Conservation (phyloP, 2,888 invertebrate species). For the Idaea biselata region DNA sequence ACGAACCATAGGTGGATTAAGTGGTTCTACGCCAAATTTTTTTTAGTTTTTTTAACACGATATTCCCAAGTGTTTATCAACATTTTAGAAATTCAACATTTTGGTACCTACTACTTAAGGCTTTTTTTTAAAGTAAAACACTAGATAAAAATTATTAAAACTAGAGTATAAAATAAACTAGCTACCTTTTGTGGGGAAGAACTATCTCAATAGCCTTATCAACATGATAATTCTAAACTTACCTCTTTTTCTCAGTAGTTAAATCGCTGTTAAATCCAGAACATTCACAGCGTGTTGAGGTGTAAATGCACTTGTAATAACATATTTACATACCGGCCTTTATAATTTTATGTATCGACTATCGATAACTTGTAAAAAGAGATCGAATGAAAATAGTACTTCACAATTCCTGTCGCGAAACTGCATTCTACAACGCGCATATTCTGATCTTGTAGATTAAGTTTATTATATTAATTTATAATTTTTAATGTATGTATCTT, state of each 20-base stretch:
- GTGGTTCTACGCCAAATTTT: too few species aligned
- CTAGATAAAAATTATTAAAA: too few species aligned
- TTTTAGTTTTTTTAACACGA: too few species aligned
- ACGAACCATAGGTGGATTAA: too few species aligned
- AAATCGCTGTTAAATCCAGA: constrained; percentile 6
- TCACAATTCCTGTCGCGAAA: constrained; percentile 25
- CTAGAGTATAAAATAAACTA: too few species aligned
- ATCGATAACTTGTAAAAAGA: constrained; percentile 21
- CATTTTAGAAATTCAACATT: too few species aligned
- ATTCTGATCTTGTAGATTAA: not conserved
- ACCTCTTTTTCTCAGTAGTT: not conserved
- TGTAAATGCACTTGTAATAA: constrained; percentile 39
- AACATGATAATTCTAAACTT: not conserved
- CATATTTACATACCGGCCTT: constrained; percentile 36
- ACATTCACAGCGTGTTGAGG: constrained; percentile 28
- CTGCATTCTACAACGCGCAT: constrained; percentile 4
- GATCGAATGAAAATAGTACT: constrained; percentile 23
- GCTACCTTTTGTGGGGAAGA: not conserved
- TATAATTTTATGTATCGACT: constrained; percentile 11
- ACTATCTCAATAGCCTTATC: not conserved
- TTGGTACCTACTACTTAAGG: too few species aligned
- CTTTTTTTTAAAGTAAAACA: too few species aligned
- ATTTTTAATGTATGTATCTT: not conserved
- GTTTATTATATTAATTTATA: not conserved
- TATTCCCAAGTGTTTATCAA: too few species aligned